A percentile compares a stretch with the other conserved stretches of the same genome.
phyloP scores from a whole-genome alignment of 2,888 invertebrate species.

The Rhorus exstirpatorius region DNA sequence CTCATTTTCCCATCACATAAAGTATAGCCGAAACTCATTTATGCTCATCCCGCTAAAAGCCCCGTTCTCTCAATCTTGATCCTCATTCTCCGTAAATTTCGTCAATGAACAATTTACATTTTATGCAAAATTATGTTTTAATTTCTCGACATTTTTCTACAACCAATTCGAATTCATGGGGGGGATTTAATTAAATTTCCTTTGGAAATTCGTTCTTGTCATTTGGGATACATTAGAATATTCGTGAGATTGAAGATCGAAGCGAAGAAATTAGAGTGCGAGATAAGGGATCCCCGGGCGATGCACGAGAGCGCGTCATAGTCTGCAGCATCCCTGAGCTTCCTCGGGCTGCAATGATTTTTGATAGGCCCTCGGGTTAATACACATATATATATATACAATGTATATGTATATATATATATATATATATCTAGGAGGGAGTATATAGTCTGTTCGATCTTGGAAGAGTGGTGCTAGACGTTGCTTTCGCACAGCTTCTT shows the following conservation, averaged over 20 bases:
- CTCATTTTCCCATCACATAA: too few relatives aligned
- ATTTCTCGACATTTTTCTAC: too few relatives aligned
- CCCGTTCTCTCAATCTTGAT: too few relatives aligned
- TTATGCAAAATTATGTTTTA: too few relatives aligned
- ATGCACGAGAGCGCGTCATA: slow-evolving; percentile 31
- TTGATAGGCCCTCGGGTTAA: slow-evolving; percentile 35
- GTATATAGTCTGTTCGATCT: slow-evolving; percentile 59
- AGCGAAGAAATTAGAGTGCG: slow-evolving; percentile 6
- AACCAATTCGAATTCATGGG: neutral
- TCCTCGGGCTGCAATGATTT: slow-evolving; percentile 44
- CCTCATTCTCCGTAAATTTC: too few relatives aligned
- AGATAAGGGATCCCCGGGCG: slow-evolving; percentile 5
- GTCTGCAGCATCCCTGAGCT: slow-evolving; percentile 12
- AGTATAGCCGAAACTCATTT: too few relatives aligned
- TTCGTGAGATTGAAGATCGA: neutral
- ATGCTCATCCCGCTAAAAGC: too few relatives aligned
- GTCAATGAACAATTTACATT: too few relatives aligned
- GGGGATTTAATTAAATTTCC: neutral
- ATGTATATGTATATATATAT: slow-evolving; percentile 17
- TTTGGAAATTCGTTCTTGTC: neutral
- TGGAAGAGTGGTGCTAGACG: slow-evolving; percentile 53
- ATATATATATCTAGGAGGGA: slow-evolving; percentile 38
- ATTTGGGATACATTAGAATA: neutral
- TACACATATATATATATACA: slow-evolving; percentile 4
- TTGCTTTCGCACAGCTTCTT: slow-evolving; percentile 62